Evolutionary conservation across 2,888 invertebrate species (phyloP).

Genomic region (Crepidodera aurea): DNA sequence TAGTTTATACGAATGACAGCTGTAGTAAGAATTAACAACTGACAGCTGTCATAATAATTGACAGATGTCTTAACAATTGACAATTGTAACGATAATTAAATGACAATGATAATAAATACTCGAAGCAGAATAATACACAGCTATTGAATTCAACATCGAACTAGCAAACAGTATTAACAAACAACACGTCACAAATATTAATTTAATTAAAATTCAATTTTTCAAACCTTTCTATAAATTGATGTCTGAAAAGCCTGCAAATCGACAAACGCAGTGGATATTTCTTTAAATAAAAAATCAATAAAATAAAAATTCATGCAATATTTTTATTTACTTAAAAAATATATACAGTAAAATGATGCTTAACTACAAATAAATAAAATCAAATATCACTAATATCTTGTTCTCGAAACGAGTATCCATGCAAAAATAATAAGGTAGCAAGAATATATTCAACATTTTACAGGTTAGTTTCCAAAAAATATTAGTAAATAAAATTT

Average conservation of each 20-base stretch:
- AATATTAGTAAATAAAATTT: no score
- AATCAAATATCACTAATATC: slow-evolving; percentile 29
- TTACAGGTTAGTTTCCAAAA: slow-evolving; percentile 5
- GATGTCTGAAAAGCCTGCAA: slow-evolving; percentile 13
- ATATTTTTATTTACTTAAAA: slow-evolving; percentile 25
- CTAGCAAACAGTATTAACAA: slow-evolving; percentile 28
- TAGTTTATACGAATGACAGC: no score
- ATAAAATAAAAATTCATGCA: slow-evolving; percentile 8
- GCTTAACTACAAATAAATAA: slow-evolving; percentile 40
- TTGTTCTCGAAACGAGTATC: slow-evolving; percentile 8
- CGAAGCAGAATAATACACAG: slow-evolving; percentile 37
- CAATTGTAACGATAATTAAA: no score
- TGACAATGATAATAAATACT: no score
- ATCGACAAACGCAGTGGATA: slow-evolving; percentile 12
- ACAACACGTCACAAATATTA: no score
- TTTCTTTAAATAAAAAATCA: slow-evolving; percentile 2
- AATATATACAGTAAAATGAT: slow-evolving; percentile 19
- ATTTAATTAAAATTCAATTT: no score
- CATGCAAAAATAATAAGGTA: slow-evolving; percentile 18
- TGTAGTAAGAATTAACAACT: no score
- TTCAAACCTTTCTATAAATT: slow-evolving; percentile 23
- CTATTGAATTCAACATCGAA: slow-evolving; percentile 49
- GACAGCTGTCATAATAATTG: no score
- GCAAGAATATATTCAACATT: background rate
- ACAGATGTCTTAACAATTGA: no score